Base-by-base conservation (phyloP, 2,888 invertebrate species). In the Dermolepida albohirtum region DNA sequence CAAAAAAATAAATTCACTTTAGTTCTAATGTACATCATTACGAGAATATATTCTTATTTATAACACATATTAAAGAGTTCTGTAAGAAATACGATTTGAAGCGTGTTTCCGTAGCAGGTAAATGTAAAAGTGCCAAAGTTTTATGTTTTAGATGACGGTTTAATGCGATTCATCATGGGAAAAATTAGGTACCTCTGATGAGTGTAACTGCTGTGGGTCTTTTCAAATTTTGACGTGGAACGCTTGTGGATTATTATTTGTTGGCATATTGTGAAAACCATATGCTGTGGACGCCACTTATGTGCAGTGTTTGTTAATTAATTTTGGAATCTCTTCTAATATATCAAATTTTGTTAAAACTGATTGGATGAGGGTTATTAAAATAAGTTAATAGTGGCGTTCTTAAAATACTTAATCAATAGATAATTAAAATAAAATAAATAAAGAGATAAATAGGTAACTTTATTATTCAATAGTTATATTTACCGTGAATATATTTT, bases 1-100 rank as follows among this genome's bases (percentile, higher is more conserved):
- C 69, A 69, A 69, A 69, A 66, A 69, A 44, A 65, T 59, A 66
- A 50, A 51, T 11, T 51, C 40, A 22, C 14, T 51, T 62, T 62
- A 62, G 47, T 62, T 59, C 44, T 12, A 47, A 16, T 29, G 29
- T 34, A 17, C 14, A 43, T 8, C 14, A 8, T 27, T 14, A 29
- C 12, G 34, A 2, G 2, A 7, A 34, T 7, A 34, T 34, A 34
- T 34, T 8, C 6, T 8, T 34, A 34, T 34, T 34, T 5, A 22
- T 22, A 22, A 22, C 22, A 22, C 4, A 22, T 22, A 22, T 2
- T 22, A 22, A 22, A 22, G 4, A 22, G 22, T 22, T 22, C 22
- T 22, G 10, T 34, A 5, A 10, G 34, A 34, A 34, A 5, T 34
- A 22, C 22, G 6, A 34, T 10, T 6, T 34, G 34, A 34, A 17